These are phyloP conservation scores for Syritta pipiens DNA, from an alignment of 2,888 invertebrate genomes.

Conservation along the genomic window DNA sequence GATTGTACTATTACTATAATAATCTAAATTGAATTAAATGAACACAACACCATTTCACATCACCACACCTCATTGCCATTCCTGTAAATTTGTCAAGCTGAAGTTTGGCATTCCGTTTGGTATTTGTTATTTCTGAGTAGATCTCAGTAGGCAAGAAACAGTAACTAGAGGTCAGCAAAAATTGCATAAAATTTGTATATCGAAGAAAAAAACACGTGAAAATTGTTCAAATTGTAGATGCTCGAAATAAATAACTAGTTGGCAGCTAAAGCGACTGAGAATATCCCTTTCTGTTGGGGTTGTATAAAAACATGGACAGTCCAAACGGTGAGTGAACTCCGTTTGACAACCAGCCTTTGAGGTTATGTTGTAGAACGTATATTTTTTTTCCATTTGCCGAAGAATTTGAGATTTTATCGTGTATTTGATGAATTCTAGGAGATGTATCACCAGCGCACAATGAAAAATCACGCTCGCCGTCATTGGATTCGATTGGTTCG, in stretches of 20 bases:
- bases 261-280: neutral
- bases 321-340: constrained; percentile 46
- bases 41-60: no score
- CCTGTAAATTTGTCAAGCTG: no score
- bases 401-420: neutral
- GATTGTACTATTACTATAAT: no score
- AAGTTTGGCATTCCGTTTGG: no score
- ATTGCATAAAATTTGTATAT: no score
- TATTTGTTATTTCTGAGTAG: no score
- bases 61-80: no score
- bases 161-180: no score
- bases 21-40: no score
- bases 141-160: no score
- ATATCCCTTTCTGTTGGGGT: constrained; percentile 27
- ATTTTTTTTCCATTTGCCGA: constrained; percentile 3
- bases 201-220: no score
- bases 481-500: constrained; percentile 45
- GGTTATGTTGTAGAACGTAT: constrained; percentile 38
- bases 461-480: constrained; percentile 56
- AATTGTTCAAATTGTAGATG: neutral
- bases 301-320: constrained; percentile 47
- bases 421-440: constrained; percentile 5
- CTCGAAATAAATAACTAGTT: neutral
- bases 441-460: constrained; percentile 25
- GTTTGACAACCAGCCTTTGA: constrained; percentile 4